phyloP scores from a whole-genome alignment of 2,113 vertebrate species.

The Cheilinus undulatus region DNA sequence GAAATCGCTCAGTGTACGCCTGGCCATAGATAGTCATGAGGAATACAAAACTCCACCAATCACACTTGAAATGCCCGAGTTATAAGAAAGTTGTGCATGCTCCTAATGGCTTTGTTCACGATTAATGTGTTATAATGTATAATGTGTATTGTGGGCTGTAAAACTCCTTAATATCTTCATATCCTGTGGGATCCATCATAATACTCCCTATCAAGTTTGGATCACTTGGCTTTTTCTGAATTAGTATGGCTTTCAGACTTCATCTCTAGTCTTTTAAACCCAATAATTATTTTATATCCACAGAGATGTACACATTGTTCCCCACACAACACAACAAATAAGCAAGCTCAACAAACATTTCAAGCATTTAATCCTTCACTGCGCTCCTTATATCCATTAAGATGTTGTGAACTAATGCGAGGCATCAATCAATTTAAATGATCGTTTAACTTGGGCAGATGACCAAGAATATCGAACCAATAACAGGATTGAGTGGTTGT shows the following conservation, averaged over 20 bases:
- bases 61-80: background rate
- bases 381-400: conserved; percentile 10
- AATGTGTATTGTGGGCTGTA: conserved; percentile 37
- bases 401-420: background rate
- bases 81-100: conserved; percentile 27
- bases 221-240: background rate
- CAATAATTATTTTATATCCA: conserved; percentile 31
- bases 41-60: background rate
- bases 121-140: conserved; percentile 21
- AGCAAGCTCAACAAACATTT: conserved; percentile 16
- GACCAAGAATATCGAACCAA: conserved; percentile 4
- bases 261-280: conserved; percentile 17
- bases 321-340: conserved; percentile 6
- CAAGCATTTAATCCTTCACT: conserved; percentile 16
- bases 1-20: too few species aligned
- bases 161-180: conserved; percentile 52
- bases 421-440: conserved; percentile 5
- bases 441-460: conserved; percentile 1
- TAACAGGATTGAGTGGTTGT: background rate
- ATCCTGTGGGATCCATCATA: conserved; percentile 10
- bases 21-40: too few species aligned
- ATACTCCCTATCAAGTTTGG: conserved; percentile 19
- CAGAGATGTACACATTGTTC: conserved; percentile 1
- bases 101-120: conserved; percentile 37
- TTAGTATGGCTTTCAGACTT: conserved; percentile 9